Evolutionary conservation across 2,888 invertebrate genomes (phyloP).

Genomic region (Dexiosoma caninum): DNA sequence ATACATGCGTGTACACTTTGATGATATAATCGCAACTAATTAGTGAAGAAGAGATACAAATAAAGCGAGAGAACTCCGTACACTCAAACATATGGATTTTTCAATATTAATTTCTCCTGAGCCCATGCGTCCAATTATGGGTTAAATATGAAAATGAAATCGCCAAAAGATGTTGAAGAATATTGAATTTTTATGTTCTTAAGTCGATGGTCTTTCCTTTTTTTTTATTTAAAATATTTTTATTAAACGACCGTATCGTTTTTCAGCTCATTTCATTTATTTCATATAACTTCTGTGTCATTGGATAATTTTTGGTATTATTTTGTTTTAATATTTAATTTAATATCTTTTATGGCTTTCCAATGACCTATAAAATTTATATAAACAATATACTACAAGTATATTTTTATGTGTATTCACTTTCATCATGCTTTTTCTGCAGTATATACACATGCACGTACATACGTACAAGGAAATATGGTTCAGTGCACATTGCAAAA

Average conservation of each 20-base stretch:
- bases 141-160: too few relatives aligned
- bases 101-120: too few relatives aligned
- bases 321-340: slow-evolving; percentile 54
- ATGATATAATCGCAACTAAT: too few relatives aligned
- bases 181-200: background rate
- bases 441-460: background rate
- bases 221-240: slow-evolving; percentile 2
- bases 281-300: slow-evolving; percentile 17
- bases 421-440: slow-evolving; percentile 27
- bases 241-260: slow-evolving; percentile 18
- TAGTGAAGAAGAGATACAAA: too few relatives aligned
- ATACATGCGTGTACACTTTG: too few relatives aligned
- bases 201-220: background rate
- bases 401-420: slow-evolving; percentile 50
- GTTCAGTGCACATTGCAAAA: slow-evolving; percentile 26
- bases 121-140: too few relatives aligned
- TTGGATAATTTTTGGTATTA: background rate
- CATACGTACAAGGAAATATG: background rate
- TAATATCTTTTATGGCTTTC: slow-evolving; percentile 58
- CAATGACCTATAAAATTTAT: slow-evolving; percentile 60
- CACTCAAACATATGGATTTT: too few relatives aligned
- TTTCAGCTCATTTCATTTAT: slow-evolving; percentile 31
- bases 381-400: slow-evolving; percentile 33
- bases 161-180: too few relatives aligned
- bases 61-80: too few relatives aligned